These are phyloP conservation scores for Drosophila aff. DNA, from an alignment of 1,140 invertebrate genomes.

Conservation along the genomic window DNA sequence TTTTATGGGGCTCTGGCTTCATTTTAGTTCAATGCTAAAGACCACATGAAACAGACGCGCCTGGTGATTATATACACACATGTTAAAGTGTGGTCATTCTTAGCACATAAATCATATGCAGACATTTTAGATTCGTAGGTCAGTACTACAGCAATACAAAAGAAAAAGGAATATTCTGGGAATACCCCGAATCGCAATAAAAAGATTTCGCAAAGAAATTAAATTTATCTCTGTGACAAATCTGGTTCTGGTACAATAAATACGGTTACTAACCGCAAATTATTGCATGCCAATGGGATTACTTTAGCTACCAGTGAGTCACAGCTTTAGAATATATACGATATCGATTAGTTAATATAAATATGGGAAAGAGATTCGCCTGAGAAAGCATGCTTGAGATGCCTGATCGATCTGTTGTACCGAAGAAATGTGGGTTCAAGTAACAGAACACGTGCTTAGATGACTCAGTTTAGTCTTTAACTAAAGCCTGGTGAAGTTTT, in stretches of 20 bases:
- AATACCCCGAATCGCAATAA: not conserved
- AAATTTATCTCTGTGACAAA: slow-evolving; percentile 1
- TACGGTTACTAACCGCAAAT: slow-evolving; percentile 46
- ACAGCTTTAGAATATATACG: slow-evolving; percentile 20
- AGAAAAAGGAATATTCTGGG: not conserved
- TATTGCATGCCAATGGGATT: slow-evolving; percentile 42
- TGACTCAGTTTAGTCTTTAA: slow-evolving; percentile 1
- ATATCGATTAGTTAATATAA: slow-evolving; percentile 18
- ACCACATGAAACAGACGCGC: slow-evolving; percentile 2
- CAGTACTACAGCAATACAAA: slow-evolving; percentile 1
- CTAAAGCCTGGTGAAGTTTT: not conserved
- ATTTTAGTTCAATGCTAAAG: slow-evolving; percentile 49
- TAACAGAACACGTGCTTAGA: not conserved
- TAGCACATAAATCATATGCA: slow-evolving; percentile 12
- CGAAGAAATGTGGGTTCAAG: not conserved
- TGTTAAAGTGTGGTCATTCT: slow-evolving; percentile 2
- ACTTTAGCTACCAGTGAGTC: slow-evolving; percentile 36
- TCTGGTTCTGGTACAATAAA: slow-evolving; percentile 2
- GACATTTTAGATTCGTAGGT: slow-evolving; percentile 10
- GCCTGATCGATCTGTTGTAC: not conserved
- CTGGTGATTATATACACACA: not conserved
- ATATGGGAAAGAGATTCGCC: slow-evolving; percentile 6
- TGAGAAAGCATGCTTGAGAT: slow-evolving; percentile 14
- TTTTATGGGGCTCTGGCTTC: slow-evolving; percentile 10
- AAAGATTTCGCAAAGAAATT: slow-evolving; percentile 7